Base-by-base conservation (phyloP, 2,888 invertebrate species). In the Pherbina coryleti region DNA sequence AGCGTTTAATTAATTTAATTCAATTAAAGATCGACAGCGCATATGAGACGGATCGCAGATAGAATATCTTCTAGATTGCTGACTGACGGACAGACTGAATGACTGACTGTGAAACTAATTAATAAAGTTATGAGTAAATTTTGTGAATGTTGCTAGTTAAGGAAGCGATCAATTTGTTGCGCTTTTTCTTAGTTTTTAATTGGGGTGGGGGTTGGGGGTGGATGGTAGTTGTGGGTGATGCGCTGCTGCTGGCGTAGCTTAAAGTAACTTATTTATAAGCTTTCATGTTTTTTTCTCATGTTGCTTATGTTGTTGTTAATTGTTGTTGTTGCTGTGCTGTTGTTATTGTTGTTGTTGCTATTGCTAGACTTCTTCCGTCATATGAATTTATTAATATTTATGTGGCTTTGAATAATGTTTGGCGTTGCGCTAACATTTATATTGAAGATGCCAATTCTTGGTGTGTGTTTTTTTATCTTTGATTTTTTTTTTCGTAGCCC, bases 261-360 rank as follows among this genome's bases (percentile, higher is more conserved):
- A 44, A 11, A 11, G 44, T 2, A 44, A 44, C 11, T 55, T 49
- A 77, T 78, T 78, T 77, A 74, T 70, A 77, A 74, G 72, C 55
- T 64, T 62, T 62, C 66, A 74, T 44, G 51, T 31, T 64, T 62
- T 11, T 31, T 64, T 3, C 64, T n/a, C n/a, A n/a, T 60, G 25
- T 7, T 64, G 31, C 7, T 64, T n/a, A 34, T 64, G 9, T 28
- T 64, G 64, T 31, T 31, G 31, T 62, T 19, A 0, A n/a, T 31
- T 64, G 64, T 64, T 64, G 31, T 62, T 62, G 34, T 64, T 34
- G 64, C 34, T 64, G 31, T 1, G 22, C 5, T 9, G 28, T 25
- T 62, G 62, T 9, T 60, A 31, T 31, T 31, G 62, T 31, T 62
- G 62, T 62, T 62, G 64, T 64, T 64, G 64, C 8, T n/a, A 19